Percentiles rank a stretch among this genome's conserved stretches.
Evolutionary conservation across 2,888 invertebrate genomes (phyloP).

Genomic region (Cataglyphis altisquamis): DNA sequence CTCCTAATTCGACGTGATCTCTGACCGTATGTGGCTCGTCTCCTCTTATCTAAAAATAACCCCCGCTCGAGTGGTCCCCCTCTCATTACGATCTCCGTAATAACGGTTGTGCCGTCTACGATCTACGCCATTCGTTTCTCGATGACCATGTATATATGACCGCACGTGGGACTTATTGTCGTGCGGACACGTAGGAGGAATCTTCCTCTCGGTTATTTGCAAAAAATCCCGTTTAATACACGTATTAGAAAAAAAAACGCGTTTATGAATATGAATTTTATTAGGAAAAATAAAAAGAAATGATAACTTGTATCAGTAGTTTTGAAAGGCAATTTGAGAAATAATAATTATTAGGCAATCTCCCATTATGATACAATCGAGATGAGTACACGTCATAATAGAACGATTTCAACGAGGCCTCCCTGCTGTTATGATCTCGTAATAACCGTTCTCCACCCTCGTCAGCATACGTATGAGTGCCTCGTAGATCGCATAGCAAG

Average conservation of each 20-base stretch:
- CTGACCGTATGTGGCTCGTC: constrained; percentile 76
- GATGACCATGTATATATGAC: constrained; percentile 11
- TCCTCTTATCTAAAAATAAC: constrained; percentile 80
- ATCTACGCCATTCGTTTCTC: constrained; percentile 45
- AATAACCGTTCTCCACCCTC: constrained; percentile 62
- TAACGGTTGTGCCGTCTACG: constrained; percentile 74
- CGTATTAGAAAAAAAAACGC: not conserved
- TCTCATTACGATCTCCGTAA: constrained; percentile 81
- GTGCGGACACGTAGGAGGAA: constrained; percentile 13
- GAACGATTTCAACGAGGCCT: constrained; percentile 47
- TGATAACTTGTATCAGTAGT: not conserved
- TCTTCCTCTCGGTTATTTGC: not conserved
- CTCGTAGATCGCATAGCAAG: constrained; percentile 65
- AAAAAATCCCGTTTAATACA: not conserved
- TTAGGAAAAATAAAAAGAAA: not conserved
- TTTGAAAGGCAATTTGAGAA: constrained; percentile 17
- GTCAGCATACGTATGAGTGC: constrained; percentile 59
- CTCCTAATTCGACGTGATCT: constrained; percentile 80
- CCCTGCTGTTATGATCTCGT: constrained; percentile 66
- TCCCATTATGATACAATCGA: constrained; percentile 24
- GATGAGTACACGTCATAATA: not conserved
- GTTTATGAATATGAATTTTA: not conserved
- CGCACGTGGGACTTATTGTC: constrained; percentile 48
- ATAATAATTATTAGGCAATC: constrained; percentile 30
- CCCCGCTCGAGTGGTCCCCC: constrained; percentile 69